These are phyloP conservation scores for Pedetes capensis DNA, from an alignment of 2,113 vertebrate species.

Conservation along the genomic window DNA sequence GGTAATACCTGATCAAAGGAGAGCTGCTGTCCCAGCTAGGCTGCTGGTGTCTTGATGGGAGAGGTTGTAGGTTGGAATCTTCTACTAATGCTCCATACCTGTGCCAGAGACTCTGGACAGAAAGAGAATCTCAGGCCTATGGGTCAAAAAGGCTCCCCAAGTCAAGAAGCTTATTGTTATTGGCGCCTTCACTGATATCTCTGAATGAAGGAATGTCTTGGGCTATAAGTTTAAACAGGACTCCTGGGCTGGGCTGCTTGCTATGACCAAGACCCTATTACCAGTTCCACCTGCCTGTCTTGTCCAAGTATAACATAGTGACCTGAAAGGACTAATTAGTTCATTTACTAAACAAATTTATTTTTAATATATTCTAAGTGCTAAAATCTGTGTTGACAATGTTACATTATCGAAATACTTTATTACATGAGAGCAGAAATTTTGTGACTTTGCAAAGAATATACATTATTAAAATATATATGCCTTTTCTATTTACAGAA, in stretches of 20 bases:
- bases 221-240: neutral
- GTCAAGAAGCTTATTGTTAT: neutral
- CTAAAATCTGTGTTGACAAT: neutral
- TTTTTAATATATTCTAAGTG: neutral
- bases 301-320: neutral
- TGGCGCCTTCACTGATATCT: neutral
- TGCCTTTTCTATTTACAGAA: neutral
- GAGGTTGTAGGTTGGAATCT: neutral
- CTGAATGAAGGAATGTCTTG: neutral
- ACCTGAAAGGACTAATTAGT: neutral
- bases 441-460: neutral
- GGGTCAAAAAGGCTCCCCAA: neutral
- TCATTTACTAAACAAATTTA: neutral
- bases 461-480: neutral
- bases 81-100: neutral
- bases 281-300: neutral
- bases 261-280: neutral
- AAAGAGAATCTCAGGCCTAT: neutral
- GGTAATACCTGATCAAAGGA: neutral
- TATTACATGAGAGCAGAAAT: neutral
- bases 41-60: neutral
- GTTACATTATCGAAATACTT: neutral
- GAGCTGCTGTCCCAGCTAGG: neutral
- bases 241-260: neutral
- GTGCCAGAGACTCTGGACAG: neutral